phyloP scores from a whole-genome alignment of 1,140 invertebrate genomes.

The Drosophila baimaii region DNA sequence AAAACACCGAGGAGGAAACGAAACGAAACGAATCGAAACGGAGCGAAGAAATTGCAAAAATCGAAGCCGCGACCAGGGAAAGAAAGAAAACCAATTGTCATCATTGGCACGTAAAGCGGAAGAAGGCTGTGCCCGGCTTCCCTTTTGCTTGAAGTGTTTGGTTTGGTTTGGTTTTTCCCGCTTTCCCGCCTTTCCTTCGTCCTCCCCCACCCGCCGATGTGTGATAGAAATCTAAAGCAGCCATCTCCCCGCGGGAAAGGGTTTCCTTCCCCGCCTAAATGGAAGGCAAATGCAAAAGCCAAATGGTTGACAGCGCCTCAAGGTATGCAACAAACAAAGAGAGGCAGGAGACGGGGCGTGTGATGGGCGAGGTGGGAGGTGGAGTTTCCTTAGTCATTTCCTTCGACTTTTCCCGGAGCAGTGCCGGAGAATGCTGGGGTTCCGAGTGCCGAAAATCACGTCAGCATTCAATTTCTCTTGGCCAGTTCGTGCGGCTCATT shows the following conservation, averaged over 20 bases:
- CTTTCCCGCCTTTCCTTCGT: too few relatives aligned
- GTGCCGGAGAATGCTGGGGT: slow-evolving; percentile 19
- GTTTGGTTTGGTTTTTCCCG: slow-evolving; percentile 43
- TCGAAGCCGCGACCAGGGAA: slow-evolving; percentile 64
- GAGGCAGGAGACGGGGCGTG: slow-evolving; percentile 16
- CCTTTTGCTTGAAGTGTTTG: slow-evolving; percentile 74
- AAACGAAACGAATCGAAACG: slow-evolving; percentile 34
- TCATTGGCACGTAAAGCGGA: slow-evolving; percentile 81
- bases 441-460: slow-evolving; percentile 66
- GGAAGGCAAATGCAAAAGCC: slow-evolving; percentile 78
- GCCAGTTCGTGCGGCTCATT: slow-evolving; percentile 77
- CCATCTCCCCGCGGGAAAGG: slow-evolving; percentile 36
- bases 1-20: slow-evolving; percentile 54
- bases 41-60: slow-evolving; percentile 65
- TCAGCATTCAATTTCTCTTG: slow-evolving; percentile 77
- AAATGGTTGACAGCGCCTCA: slow-evolving; percentile 65
- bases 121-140: slow-evolving; percentile 69
- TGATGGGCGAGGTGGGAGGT: neutral
- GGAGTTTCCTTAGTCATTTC: slow-evolving; percentile 38
- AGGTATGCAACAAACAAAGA: slow-evolving; percentile 73
- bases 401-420: slow-evolving; percentile 40
- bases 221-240: slow-evolving; percentile 79
- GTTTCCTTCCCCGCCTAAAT: slow-evolving; percentile 30
- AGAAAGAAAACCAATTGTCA: slow-evolving; percentile 81
- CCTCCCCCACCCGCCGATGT: slow-evolving; percentile 13